Evolutionary conservation across 1,140 invertebrate genomes (phyloP).

Genomic region (Microplitis mediator): DNA sequence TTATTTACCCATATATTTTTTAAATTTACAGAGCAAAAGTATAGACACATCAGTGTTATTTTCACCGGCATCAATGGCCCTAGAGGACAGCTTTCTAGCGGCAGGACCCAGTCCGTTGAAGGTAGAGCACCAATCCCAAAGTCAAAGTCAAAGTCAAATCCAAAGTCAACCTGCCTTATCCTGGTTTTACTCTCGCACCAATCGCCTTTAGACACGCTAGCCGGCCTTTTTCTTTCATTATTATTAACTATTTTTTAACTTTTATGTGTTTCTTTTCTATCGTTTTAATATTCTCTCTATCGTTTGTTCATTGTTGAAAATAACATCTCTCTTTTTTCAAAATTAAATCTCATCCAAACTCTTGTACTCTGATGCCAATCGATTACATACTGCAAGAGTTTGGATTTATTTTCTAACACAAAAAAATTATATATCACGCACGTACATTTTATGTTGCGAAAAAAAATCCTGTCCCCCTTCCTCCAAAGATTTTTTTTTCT

Average conservation of each 20-base stretch:
- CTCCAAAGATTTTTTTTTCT: slow-evolving; percentile 24
- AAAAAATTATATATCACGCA: slow-evolving; percentile 1
- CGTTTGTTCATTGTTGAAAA: slow-evolving; percentile 14
- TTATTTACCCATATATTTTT: not conserved
- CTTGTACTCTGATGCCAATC: not conserved
- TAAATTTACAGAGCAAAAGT: slow-evolving; percentile 78
- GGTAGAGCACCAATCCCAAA: slow-evolving; percentile 53
- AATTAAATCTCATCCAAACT: not conserved
- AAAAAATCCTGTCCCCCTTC: slow-evolving; percentile 24
- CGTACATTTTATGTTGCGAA: not conserved
- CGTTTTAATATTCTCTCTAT: slow-evolving; percentile 16
- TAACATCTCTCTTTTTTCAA: not conserved
- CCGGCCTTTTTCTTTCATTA: slow-evolving; percentile 53
- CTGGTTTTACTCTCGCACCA: slow-evolving; percentile 60
- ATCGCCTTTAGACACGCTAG: slow-evolving; percentile 64
- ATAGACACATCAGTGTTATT: slow-evolving; percentile 81
- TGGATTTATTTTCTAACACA: not conserved
- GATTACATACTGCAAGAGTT: not conserved
- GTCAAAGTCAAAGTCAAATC: slow-evolving; percentile 53
- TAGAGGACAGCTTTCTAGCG: slow-evolving; percentile 62
- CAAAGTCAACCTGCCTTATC: slow-evolving; percentile 56
- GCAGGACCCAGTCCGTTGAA: slow-evolving; percentile 58
- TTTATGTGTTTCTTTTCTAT: slow-evolving; percentile 19
- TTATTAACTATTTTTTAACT: slow-evolving; percentile 36
- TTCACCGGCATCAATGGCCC: slow-evolving; percentile 81